Evolutionary conservation across 2,888 invertebrate genomes (phyloP), one percentile per base, ranked within the genome.

Genomic region (Emesis furor): DNA sequence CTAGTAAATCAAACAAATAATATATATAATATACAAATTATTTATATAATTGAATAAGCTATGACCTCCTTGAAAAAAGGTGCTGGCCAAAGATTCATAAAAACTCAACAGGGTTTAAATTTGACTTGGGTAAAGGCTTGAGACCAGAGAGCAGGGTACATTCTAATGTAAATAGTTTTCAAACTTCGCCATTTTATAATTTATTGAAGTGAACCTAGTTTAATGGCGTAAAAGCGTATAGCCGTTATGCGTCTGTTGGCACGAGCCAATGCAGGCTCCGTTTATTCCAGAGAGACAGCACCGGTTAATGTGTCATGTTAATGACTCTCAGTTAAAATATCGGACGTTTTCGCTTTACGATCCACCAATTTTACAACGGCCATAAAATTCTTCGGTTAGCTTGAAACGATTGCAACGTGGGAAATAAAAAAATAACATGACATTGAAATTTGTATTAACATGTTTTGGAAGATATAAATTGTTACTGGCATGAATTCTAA

Each of bases 261-360:
- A 94, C 92, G 82, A 89, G 82, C 87, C 89, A 87, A 91, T 91
- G 92, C 92, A 92, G 91, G 89, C 90, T 90, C 91, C 92, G 93
- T 67, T 93, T 93, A 93, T 93, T 93, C 92, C 90, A 85, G 82
- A 87, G 91, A 90, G 90, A 51, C 89, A 89, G 86, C 90, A 89
- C 90, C 92, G 92, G 93, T 93, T 92, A 93, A 93, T 93, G 93
- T 94, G 94, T 94, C 94, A 94, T 94, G 93, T 93, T 95, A 95
- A 95, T 94, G 88, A 89, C 83, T 87, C 80, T 83, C 89, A 86
- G 90, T 91, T 94, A 91, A 94, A 93, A 93, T 94, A 95, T 93
- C 88, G 91, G 92, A 90, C 91, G 87, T 91, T 92, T 91, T 91
- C 91, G 92, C 93, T 94, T 93, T 93, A 94, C 93, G 93, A 92